These are phyloP conservation scores for Lutjanus campechanus DNA, from an alignment of 2,797 vertebrate species.

Conservation along the genomic window DNA sequence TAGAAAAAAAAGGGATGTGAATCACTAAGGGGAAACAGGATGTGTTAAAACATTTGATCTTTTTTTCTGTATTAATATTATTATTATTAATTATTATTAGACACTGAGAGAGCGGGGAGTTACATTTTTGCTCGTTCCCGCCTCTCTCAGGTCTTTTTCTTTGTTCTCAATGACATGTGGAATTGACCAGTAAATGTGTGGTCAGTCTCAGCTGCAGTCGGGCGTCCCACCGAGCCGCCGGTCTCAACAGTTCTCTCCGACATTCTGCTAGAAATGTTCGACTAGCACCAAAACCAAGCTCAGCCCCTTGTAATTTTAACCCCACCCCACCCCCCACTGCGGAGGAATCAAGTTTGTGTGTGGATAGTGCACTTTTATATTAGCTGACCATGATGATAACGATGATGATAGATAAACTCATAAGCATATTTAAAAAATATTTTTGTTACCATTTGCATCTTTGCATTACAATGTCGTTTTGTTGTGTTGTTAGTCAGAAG, in stretches of 20 bases:
- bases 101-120: conserved; percentile 74
- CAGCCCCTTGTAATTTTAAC: conserved; percentile 64
- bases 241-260: conserved; percentile 74
- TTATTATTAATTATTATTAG: conserved; percentile 71
- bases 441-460: conserved; percentile 87
- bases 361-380: conserved; percentile 88
- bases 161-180: conserved; percentile 72
- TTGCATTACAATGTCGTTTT: conserved; percentile 82
- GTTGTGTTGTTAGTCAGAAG: conserved; percentile 78
- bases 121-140: conserved; percentile 66
- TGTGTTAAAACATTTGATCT: conserved; percentile 80
- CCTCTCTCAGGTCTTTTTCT: conserved; percentile 74
- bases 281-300: conserved; percentile 78
- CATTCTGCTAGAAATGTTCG: conserved; percentile 69
- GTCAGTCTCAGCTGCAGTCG: conserved; percentile 69
- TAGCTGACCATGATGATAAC: conserved; percentile 79
- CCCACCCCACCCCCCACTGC: conserved; percentile 1
- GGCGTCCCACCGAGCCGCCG: conserved; percentile 59
- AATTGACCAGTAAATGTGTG: conserved; percentile 76
- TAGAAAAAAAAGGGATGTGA: conserved; percentile 79
- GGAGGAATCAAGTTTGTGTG: conserved; percentile 81
- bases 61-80: conserved; percentile 79
- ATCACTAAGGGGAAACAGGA: conserved; percentile 84
- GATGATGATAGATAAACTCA: conserved; percentile 73
- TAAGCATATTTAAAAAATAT: conserved; percentile 84